Evolutionary conservation across 2,113 vertebrate species (phyloP).

Genomic region (Andinoacara biseriatus): DNA sequence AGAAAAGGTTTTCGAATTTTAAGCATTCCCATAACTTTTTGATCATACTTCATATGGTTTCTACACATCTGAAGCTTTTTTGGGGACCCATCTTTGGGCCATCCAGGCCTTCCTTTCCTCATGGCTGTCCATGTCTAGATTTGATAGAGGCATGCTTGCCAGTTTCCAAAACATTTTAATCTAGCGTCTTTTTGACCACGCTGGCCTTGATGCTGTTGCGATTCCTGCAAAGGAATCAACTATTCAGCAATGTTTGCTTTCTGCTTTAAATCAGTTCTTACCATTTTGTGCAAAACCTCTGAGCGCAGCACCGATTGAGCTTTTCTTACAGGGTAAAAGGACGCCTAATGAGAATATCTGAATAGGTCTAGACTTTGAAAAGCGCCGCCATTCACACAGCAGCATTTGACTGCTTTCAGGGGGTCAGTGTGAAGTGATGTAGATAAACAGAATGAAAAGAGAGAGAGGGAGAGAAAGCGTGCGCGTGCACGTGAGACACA

Average conservation of each 20-base stretch:
- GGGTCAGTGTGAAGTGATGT: not conserved
- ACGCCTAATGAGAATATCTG: constrained; percentile 18
- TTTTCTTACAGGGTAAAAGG: constrained; percentile 25
- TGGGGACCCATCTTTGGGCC: not conserved
- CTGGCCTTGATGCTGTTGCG: not conserved
- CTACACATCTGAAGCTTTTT: not conserved
- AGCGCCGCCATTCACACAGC: not conserved
- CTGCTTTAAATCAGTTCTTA: not conserved
- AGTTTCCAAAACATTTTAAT: not conserved
- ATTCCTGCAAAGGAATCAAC: not conserved
- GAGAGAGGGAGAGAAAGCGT: not conserved
- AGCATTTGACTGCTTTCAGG: constrained; percentile 15
- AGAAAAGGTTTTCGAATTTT: no score
- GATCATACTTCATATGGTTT: not conserved
- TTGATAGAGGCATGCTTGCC: not conserved
- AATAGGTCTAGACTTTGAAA: constrained; percentile 48
- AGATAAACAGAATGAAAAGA: not conserved
- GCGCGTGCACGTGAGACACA: not conserved
- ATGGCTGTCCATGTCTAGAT: not conserved
- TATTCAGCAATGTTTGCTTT: not conserved
- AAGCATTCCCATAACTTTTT: not conserved
- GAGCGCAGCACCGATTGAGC: not conserved
- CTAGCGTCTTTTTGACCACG: not conserved
- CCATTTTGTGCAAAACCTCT: not conserved
- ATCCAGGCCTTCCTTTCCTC: not conserved